A percentile compares a stretch with the other conserved stretches of the same genome.
These are phyloP conservation scores for Opisthograptis luteolata DNA, from an alignment of 2,888 invertebrate species.

Conservation along the genomic window DNA sequence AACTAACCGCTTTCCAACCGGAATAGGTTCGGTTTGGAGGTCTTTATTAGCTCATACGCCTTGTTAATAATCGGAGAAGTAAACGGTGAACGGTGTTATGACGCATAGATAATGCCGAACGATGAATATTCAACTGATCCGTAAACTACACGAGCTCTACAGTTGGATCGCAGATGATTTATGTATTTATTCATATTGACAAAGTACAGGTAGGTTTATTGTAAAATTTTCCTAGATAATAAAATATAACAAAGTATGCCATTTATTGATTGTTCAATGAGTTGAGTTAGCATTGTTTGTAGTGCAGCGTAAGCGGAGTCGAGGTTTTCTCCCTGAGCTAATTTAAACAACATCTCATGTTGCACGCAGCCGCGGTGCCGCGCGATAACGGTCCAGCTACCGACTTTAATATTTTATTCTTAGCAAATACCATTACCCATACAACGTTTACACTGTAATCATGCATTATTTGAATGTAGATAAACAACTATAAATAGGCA, in stretches of 20 bases:
- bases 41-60: background rate
- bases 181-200: conserved; percentile 25
- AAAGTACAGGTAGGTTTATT: conserved; percentile 29
- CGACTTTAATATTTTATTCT: conserved; percentile 36
- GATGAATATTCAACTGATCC: conserved; percentile 23
- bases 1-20: background rate
- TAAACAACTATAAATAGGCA: conserved; percentile 22
- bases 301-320: conserved; percentile 15
- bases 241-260: conserved; percentile 37
- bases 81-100: conserved; percentile 1
- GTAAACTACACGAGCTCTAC: conserved; percentile 19
- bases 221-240: conserved; percentile 44
- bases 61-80: background rate
- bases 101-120: conserved; percentile 3
- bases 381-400: conserved; percentile 16
- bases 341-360: conserved; percentile 68
- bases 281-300: conserved; percentile 15
- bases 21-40: background rate
- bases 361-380: conserved; percentile 52
- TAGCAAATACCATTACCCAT: conserved; percentile 19
- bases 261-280: conserved; percentile 1
- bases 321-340: conserved; percentile 54
- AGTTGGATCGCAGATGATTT: background rate
- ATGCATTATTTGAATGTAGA: conserved; percentile 36
- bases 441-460: conserved; percentile 1